Evolutionary conservation across 2,888 invertebrate genomes (phyloP).

Genomic region (Gymnoscelis rufifasciata): DNA sequence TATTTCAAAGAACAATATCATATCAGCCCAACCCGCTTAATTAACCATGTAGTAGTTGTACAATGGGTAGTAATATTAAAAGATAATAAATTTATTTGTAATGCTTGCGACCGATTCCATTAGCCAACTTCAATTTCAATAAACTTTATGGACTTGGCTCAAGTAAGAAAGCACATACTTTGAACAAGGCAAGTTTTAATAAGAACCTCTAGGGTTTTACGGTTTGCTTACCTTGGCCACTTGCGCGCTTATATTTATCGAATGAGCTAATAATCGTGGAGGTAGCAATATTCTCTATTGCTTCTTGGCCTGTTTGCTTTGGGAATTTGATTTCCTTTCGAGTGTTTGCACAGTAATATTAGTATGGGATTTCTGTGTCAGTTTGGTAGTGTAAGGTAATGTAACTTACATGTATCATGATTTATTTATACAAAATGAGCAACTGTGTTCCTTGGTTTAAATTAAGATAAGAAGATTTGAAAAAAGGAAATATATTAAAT

Average conservation of each 20-base stretch:
- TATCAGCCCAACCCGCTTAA: too few relatives aligned
- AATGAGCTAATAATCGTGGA: conserved; percentile 21
- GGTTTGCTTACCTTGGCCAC: conserved; percentile 34
- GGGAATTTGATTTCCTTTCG: conserved; percentile 11
- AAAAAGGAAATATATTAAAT: too few relatives aligned
- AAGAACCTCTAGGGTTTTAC: conserved; percentile 41
- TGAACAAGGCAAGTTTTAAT: conserved; percentile 44
- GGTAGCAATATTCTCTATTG: conserved; percentile 23
- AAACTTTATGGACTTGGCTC: not conserved
- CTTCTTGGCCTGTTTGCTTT: conserved; percentile 15
- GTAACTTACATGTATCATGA: too few relatives aligned
- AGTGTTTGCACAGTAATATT: not conserved
- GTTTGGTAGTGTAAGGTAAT: too few relatives aligned
- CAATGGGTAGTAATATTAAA: too few relatives aligned
- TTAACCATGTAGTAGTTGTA: too few relatives aligned
- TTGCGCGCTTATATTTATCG: conserved; percentile 27
- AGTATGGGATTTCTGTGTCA: too few relatives aligned
- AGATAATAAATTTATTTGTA: too few relatives aligned
- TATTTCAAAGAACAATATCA: too few relatives aligned
- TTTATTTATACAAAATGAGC: too few relatives aligned
- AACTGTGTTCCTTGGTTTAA: too few relatives aligned
- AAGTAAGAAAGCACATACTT: conserved; percentile 33
- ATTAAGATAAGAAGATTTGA: too few relatives aligned
- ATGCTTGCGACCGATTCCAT: not conserved
- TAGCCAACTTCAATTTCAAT: not conserved